Evolutionary conservation across 2,888 invertebrate genomes (phyloP).

Genomic region (Scaptodrosophila latifasciaeformis): DNA sequence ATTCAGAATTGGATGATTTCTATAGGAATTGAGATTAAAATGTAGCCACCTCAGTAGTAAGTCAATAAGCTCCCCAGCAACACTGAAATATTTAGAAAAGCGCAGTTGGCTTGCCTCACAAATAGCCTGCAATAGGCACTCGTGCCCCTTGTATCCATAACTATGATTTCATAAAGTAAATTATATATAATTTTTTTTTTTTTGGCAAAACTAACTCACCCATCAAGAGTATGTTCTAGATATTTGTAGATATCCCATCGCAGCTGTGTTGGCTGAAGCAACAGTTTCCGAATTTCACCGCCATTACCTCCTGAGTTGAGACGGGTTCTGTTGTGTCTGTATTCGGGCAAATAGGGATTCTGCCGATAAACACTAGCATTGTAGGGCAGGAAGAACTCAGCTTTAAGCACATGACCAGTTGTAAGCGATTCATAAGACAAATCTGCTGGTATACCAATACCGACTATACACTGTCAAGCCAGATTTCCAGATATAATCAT

Average conservation of each 20-base stretch:
- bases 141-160: constrained; percentile 64
- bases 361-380: constrained; percentile 64
- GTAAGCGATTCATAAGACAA: constrained; percentile 65
- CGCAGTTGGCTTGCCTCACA: constrained; percentile 58
- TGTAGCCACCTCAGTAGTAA: constrained; percentile 56
- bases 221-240: constrained; percentile 51
- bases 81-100: constrained; percentile 53
- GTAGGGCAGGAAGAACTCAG: constrained; percentile 60
- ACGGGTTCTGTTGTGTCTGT: constrained; percentile 29
- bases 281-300: constrained; percentile 15
- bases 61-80: constrained; percentile 62
- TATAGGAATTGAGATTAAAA: too few species aligned
- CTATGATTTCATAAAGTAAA: constrained; percentile 29
- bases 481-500: neutral
- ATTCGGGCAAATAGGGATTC: constrained; percentile 68
- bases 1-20: too few species aligned
- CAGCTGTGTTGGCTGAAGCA: constrained; percentile 28
- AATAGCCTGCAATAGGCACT: constrained; percentile 63
- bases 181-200: neutral
- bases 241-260: constrained; percentile 61
- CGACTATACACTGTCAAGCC: constrained; percentile 69
- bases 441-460: constrained; percentile 71
- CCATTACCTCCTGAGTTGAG: neutral
- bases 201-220: constrained; percentile 35
- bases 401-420: constrained; percentile 65